Evolutionary conservation across 2,797 vertebrate species (phyloP), one percentile per base, ranked within the genome.

Genomic region (Phalloptychus januarius): DNA sequence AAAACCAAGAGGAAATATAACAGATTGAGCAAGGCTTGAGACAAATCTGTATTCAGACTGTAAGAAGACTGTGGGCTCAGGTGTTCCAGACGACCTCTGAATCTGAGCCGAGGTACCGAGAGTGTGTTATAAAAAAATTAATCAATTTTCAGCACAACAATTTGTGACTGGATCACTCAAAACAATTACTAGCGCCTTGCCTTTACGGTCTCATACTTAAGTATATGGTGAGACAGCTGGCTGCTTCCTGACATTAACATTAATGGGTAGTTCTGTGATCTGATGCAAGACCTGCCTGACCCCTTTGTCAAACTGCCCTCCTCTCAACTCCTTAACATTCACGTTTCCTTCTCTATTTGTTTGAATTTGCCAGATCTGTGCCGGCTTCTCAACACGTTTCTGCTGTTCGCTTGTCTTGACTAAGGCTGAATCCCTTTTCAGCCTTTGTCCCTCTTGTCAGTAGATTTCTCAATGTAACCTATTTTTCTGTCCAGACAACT

Each of bases 241-340:
- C 84, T 87, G 83, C 78, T 87, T 87, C 79, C 89, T 86, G 86
- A 76, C 88, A 92, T 93, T 92, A 92, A 87, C 87, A 90, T 93
- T 90, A 91, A 81, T 85, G 86, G 72, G 88, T 82, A 78, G 3
- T 79, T 85, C 83, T 85, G 48, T 89, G 84, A 89, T 89, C 79
- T 88, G 83, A 90, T 81, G 87, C 75, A 87, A 90, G 85, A 85
- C 85, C 80, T 87, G 72, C 77, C 75, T 87, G 83, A 82, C 78
- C 86, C 33, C 74, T 83, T 82, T 61, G 15, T 81, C 72, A 74
- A 74, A 78, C 71, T 65, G 58, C 75, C 61, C 72, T 74, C 48
- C 83, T 81, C 72, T 85, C 38, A 58, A 81, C 75, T 65, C 85
- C 75, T 79, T 78, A 61, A 73, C 67, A 81, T 81, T 82, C 65